Evolutionary conservation across 2,113 vertebrate genomes (phyloP).

Genomic region (Lynx canadensis): DNA sequence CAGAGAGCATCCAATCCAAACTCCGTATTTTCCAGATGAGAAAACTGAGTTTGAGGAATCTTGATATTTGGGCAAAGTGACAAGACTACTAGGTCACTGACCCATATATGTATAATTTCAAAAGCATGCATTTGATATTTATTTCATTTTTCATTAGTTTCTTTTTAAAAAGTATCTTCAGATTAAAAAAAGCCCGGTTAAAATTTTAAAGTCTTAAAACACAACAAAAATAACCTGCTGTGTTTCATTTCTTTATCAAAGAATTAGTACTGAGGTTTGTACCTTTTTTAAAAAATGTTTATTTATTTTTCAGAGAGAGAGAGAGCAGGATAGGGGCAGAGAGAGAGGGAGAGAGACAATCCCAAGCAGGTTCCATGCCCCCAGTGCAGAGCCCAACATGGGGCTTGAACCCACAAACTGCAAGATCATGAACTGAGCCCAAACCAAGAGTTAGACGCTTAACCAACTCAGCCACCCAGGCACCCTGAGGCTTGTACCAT

Average conservation of each 20-base stretch:
- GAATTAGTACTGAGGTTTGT: neutral
- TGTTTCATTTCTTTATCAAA: conserved; percentile 14
- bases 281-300: neutral
- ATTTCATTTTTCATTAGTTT: conserved; percentile 31
- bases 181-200: neutral
- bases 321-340: too few relatives aligned
- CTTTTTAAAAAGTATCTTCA: neutral
- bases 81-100: neutral
- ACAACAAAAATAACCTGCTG: neutral
- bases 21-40: conserved; percentile 1
- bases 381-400: too few relatives aligned
- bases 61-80: neutral
- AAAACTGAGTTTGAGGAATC: neutral
- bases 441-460: too few relatives aligned
- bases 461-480: too few relatives aligned
- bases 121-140: neutral
- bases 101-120: neutral
- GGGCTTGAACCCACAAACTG: too few relatives aligned
- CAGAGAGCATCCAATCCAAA: neutral
- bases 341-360: too few relatives aligned
- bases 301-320: too few relatives aligned
- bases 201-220: conserved; percentile 4
- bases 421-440: too few relatives aligned
- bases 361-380: too few relatives aligned
- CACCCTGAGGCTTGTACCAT: too few relatives aligned